These are phyloP conservation scores for Ectropis grisescens DNA, from an alignment of 1,140 invertebrate species.

Conservation along the genomic window DNA sequence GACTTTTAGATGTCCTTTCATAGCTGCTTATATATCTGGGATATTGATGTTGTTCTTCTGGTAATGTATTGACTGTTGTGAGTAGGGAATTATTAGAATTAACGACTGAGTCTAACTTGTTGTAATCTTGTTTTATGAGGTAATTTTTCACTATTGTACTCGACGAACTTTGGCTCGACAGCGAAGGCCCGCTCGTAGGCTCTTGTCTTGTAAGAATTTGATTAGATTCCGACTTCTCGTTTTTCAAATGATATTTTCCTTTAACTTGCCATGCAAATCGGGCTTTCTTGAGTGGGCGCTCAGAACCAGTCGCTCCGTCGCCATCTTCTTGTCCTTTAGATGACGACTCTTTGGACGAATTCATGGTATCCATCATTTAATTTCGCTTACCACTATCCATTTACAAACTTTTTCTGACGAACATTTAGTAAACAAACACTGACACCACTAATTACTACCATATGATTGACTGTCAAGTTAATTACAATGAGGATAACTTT, in stretches of 20 bases:
- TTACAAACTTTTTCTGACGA: conserved; percentile 18
- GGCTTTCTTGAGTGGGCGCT: conserved; percentile 74
- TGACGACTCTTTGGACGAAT: conserved; percentile 47
- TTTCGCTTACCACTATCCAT: conserved; percentile 2
- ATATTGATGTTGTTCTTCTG: conserved; percentile 31
- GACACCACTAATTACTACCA: conserved; percentile 63
- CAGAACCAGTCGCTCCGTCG: conserved; percentile 56
- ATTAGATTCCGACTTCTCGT: too few species aligned
- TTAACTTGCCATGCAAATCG: conserved; percentile 76
- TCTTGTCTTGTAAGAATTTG: too few species aligned
- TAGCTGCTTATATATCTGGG: conserved; percentile 40
- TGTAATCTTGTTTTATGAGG: conserved; percentile 59
- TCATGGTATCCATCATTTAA: conserved; percentile 44
- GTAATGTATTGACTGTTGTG: conserved; percentile 28
- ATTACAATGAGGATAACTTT: too few species aligned
- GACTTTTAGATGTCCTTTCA: conserved; percentile 13
- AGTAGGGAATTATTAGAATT: conserved; percentile 28
- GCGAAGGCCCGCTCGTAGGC: too few species aligned
- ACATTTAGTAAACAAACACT: conserved; percentile 65
- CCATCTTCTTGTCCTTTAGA: conserved; percentile 65
- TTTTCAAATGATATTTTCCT: conserved; percentile 73
- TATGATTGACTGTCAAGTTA: conserved; percentile 63
- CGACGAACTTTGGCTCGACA: too few species aligned
- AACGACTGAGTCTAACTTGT: conserved; percentile 45
- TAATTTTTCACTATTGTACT: conserved; percentile 59